phyloP scores from a whole-genome alignment of 2,888 invertebrate genomes.

The Junonia oenone region DNA sequence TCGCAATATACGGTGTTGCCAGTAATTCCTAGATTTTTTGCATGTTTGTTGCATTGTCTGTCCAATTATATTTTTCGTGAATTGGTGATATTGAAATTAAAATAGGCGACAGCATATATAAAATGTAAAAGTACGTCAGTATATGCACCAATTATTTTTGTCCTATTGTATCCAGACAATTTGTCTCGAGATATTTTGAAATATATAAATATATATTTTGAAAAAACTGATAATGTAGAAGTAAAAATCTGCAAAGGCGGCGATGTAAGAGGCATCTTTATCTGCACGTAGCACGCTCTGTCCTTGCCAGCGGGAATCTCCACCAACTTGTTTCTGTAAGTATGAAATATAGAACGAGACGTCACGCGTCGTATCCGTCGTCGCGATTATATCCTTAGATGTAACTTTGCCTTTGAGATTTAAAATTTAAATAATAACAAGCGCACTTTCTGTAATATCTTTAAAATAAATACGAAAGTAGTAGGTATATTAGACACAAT shows the following conservation, averaged over 20 bases:
- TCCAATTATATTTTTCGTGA: not conserved
- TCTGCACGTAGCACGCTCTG: slow-evolving; percentile 50
- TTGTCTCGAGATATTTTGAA: too few relatives aligned
- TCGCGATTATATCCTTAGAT: slow-evolving; percentile 23
- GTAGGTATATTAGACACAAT: too few relatives aligned
- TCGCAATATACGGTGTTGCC: not conserved
- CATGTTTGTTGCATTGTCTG: not conserved
- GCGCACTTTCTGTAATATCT: not conserved
- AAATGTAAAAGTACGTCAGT: too few relatives aligned
- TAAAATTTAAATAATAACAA: not conserved
- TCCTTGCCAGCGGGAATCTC: slow-evolving; percentile 38
- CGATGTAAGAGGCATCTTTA: slow-evolving; percentile 37
- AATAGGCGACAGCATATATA: too few relatives aligned
- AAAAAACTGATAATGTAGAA: too few relatives aligned
- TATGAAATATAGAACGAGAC: slow-evolving; percentile 55
- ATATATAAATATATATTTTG: too few relatives aligned
- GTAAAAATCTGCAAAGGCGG: slow-evolving; percentile 13
- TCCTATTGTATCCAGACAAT: too few relatives aligned
- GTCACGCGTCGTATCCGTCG: slow-evolving; percentile 29
- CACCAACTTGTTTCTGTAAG: slow-evolving; percentile 54
- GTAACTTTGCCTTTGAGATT: slow-evolving; percentile 17
- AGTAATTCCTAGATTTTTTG: not conserved
- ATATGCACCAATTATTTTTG: too few relatives aligned
- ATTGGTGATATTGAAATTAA: not conserved
- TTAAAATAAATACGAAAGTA: too few relatives aligned